Conservation (phyloP, 2,113 vertebrate genomes). For the Dromas ardeola region DNA sequence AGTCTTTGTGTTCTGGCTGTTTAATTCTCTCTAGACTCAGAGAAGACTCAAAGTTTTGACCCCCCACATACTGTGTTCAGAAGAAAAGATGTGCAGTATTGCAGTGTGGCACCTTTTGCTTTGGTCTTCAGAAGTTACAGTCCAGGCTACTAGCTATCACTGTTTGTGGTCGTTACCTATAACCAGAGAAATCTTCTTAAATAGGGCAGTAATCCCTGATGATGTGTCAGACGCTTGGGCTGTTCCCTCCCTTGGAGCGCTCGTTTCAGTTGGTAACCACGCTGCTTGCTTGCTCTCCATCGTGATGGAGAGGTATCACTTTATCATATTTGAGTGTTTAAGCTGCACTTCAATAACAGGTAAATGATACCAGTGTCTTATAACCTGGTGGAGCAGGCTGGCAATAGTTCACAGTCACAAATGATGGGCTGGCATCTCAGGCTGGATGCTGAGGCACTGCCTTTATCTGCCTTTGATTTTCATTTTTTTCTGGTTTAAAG, state of each 20-base stretch:
- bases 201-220: not conserved
- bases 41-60: not conserved
- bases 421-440: not conserved
- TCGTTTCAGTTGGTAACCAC: not conserved
- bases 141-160: not conserved
- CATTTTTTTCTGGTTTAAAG: not conserved
- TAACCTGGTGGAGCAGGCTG: not conserved
- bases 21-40: not conserved
- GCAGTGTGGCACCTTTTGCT: not conserved
- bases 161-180: not conserved
- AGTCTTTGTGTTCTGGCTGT: not conserved
- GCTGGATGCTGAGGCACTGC: not conserved
- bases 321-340: not conserved
- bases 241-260: not conserved
- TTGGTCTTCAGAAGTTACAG: not conserved
- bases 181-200: not conserved
- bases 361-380: not conserved
- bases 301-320: not conserved
- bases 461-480: not conserved
- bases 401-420: not conserved
- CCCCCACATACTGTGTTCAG: accelerated
- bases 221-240: not conserved
- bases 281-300: not conserved
- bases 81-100: not conserved
- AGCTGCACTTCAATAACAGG: not conserved